Percentiles rank a stretch among this genome's conserved stretches.
phyloP scores from a whole-genome alignment of 2,888 invertebrate genomes.

The Pyrgus malvae region DNA sequence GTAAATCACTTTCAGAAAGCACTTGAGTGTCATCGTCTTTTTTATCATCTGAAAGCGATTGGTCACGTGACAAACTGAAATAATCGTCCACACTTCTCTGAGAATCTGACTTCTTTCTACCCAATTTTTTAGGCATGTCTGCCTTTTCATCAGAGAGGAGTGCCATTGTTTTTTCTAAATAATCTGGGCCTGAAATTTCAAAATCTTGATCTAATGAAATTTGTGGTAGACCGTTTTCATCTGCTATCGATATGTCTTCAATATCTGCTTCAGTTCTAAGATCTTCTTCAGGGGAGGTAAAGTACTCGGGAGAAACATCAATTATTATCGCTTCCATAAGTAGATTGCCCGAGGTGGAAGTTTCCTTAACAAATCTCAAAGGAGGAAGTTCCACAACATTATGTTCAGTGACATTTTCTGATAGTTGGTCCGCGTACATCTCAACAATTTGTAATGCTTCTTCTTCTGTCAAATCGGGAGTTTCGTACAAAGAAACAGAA shows the following conservation, averaged over 20 bases:
- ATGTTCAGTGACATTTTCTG: constrained; percentile 92
- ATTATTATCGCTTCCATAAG: constrained; percentile 96
- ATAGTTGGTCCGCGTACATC: constrained; percentile 96
- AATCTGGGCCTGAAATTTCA: constrained; percentile 78
- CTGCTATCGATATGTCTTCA: constrained; percentile 91
- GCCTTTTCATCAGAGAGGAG: constrained; percentile 76
- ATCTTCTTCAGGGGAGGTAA: constrained; percentile 89
- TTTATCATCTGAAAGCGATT: constrained; percentile 82
- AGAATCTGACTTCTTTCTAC: constrained; percentile 85
- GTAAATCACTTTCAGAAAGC: constrained; percentile 82
- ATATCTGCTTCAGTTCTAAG: constrained; percentile 92
- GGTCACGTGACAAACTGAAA: constrained; percentile 83
- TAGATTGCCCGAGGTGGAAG: constrained; percentile 92
- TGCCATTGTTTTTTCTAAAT: constrained; percentile 74
- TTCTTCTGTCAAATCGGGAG: constrained; percentile 95
- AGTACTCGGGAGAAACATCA: constrained; percentile 93
- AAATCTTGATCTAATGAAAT: constrained; percentile 70
- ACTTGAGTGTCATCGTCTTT: constrained; percentile 83
- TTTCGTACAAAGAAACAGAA: constrained; percentile 94
- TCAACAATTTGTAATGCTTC: constrained; percentile 95
- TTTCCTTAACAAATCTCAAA: constrained; percentile 93
- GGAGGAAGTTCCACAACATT: constrained; percentile 94
- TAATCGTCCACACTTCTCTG: constrained; percentile 83
- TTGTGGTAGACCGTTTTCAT: constrained; percentile 82
- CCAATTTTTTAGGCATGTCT: constrained; percentile 80